These are phyloP conservation scores for Salvator merianae DNA, from an alignment of 2,113 vertebrate genomes.

Conservation along the genomic window DNA sequence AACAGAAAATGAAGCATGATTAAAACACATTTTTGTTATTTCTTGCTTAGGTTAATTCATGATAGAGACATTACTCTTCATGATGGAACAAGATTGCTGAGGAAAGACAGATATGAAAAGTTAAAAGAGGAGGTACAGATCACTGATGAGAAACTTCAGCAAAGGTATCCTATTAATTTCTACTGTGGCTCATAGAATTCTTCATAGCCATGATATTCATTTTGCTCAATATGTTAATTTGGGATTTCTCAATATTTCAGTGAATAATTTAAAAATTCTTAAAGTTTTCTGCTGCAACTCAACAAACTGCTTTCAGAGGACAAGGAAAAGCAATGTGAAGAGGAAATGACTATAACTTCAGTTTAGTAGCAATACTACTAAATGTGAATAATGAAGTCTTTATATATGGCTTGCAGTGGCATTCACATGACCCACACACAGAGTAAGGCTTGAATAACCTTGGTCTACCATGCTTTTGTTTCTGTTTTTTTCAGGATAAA, in stretches of 20 bases:
- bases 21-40: neutral
- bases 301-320: neutral
- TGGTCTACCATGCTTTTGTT: no score
- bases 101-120: slow-evolving; percentile 87
- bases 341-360: neutral
- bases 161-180: slow-evolving; percentile 75
- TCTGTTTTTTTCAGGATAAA: no score
- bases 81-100: slow-evolving; percentile 89
- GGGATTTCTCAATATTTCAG: neutral
- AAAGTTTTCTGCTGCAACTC: neutral
- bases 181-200: neutral
- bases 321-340: neutral
- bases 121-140: slow-evolving; percentile 86
- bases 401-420: neutral
- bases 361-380: neutral
- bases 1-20: neutral
- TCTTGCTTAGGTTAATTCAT: slow-evolving; percentile 84
- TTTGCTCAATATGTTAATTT: neutral
- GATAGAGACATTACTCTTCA: slow-evolving; percentile 94
- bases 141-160: slow-evolving; percentile 82
- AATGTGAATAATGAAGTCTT: neutral
- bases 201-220: no score
- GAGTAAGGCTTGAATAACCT: no score
- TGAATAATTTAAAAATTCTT: neutral
- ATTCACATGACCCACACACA: no score